Evolutionary conservation across 2,113 vertebrate species (phyloP), one percentile per base, ranked within the genome.

Genomic region (Zapus hudsonius): DNA sequence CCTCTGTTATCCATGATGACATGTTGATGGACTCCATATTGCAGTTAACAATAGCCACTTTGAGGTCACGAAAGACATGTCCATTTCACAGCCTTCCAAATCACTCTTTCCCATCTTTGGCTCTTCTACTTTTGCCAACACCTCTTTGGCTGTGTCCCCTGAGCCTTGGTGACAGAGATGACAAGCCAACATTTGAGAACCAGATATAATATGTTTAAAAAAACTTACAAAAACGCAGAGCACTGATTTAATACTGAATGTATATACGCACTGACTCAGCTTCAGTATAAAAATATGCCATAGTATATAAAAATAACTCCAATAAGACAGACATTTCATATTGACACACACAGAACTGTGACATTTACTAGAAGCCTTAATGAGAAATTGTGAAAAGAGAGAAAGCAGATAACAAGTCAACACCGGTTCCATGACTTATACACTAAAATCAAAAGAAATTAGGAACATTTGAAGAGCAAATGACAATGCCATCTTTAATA

Each of bases 181-280:
- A 57, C 23, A 79, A 69, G 42, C 72, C 3, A 64, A 40, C 79
- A 25, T 89, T 57, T 83, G 20, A 91, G 36, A 92, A 78, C 42
- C 47, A 86, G 52, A 83, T 83, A 72, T 19, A 84, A 55, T 6
- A 87, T 11, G 72, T n/a, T n/a, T 19, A 33, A 55, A 92, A 16
- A 82, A 95, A 80, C 33, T 33, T 94, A 44, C 20, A 94, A 74
- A 95, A 92, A 83, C 59, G 16, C 64, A n/a, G 88, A 95, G 9
- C 9, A 91, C 57, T 83, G 72, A 86, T 70, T 83, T 94, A 59
- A 59, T 91, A 52, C 20, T 81, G 86, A 72, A 72, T 63, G 27
- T 82, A 80, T 44, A 55, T 22, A 81, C 20, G 70, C 5, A 6
- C 59, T 42, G 69, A 83, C 38, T 69, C 15, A 83, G 64, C 22